These are phyloP conservation scores for Sitta carolinensis DNA, from an alignment of 2,797 vertebrate species.

Conservation along the genomic window DNA sequence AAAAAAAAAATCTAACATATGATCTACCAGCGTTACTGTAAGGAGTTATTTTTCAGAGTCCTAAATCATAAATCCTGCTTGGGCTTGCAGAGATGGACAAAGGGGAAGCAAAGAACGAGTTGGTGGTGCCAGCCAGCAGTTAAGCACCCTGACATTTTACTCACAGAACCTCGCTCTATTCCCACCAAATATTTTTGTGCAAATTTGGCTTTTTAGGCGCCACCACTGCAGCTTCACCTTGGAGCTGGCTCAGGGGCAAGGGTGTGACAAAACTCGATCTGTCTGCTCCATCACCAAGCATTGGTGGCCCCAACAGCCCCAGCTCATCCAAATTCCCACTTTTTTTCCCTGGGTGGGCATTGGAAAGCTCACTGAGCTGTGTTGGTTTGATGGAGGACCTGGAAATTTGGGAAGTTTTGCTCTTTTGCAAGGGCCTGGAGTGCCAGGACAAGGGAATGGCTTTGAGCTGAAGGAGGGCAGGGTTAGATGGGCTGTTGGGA, in stretches of 20 bases:
- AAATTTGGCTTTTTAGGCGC: neutral
- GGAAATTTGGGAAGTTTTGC: neutral
- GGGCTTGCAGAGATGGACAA: neutral
- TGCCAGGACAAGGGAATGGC: neutral
- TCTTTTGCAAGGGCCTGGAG: neutral
- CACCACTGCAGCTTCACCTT: neutral
- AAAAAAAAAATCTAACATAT: neutral
- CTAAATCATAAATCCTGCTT: neutral
- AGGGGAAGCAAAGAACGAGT: neutral
- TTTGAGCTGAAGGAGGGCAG: neutral
- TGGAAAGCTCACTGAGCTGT: neutral
- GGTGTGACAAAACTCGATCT: neutral
- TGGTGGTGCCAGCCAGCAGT: neutral
- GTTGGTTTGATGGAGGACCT: neutral
- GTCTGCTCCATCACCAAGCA: no score
- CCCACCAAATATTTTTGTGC: neutral
- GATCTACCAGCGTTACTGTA: neutral
- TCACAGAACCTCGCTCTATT: neutral
- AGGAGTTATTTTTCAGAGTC: neutral
- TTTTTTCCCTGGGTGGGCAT: fast-evolving
- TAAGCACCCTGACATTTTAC: neutral
- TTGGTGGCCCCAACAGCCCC: neutral
- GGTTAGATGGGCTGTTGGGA: neutral
- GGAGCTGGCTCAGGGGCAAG: neutral
- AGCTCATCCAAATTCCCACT: neutral